phyloP scores from a whole-genome alignment of 2,888 invertebrate genomes.

The Acrobeloides nanus region DNA sequence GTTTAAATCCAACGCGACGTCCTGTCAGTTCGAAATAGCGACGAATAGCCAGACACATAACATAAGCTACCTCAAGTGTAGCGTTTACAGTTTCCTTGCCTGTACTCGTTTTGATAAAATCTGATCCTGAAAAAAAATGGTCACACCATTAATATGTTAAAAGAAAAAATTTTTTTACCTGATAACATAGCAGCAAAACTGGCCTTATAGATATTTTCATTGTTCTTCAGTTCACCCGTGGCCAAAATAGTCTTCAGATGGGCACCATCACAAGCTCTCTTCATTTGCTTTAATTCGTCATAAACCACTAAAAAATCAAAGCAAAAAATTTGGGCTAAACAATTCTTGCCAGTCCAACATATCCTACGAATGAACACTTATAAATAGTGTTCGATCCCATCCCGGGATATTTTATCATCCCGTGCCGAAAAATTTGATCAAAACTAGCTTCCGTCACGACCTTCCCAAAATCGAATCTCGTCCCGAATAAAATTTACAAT shows the following conservation, averaged over 20 bases:
- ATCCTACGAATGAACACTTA: no score
- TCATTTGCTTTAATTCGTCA: conserved; percentile 74
- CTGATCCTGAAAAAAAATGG: conserved; percentile 67
- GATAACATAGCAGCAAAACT: conserved; percentile 82
- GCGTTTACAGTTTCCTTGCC: conserved; percentile 90
- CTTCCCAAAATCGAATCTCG: no score
- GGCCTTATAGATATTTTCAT: conserved; percentile 66
- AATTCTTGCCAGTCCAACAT: no score
- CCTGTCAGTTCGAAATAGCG: conserved; percentile 62
- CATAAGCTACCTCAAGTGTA: conserved; percentile 77
- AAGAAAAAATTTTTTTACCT: no score
- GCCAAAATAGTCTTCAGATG: conserved; percentile 88
- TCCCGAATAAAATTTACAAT: no score
- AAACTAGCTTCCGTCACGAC: no score
- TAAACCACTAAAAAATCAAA: conserved; percentile 61
- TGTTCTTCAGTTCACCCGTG: conserved; percentile 70
- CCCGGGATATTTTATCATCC: no score
- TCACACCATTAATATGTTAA: no score
- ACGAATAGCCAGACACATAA: conserved; percentile 87
- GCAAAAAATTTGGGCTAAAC: background rate
- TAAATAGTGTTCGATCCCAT: no score
- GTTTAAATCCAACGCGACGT: conserved; percentile 83
- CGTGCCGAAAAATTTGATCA: no score
- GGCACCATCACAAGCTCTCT: conserved; percentile 65
- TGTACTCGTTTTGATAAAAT: conserved; percentile 73